Conservation (phyloP, 2,113 vertebrate species). For the Ploceus nigricollis region DNA sequence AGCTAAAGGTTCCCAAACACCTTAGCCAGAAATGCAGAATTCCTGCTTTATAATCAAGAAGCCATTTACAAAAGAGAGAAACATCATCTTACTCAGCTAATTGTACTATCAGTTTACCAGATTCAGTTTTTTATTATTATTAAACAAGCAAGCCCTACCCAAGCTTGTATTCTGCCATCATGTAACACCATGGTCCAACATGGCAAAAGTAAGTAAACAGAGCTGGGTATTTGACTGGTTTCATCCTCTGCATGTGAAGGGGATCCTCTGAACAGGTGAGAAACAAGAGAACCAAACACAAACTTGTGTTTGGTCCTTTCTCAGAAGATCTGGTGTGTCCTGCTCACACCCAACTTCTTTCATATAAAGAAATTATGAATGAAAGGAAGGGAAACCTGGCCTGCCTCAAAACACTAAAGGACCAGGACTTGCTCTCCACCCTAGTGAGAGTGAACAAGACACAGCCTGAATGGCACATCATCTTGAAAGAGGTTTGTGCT, state of each 20-base stretch:
- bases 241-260: not conserved
- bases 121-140: not conserved
- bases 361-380: not conserved
- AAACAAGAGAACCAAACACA: not conserved
- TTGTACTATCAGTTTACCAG: not conserved
- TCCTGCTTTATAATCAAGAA: not conserved
- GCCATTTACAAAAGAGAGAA: not conserved
- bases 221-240: not conserved
- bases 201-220: not conserved
- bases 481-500: not conserved
- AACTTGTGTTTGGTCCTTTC: accelerated
- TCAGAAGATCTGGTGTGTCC: not conserved
- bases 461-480: not conserved
- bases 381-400: not conserved
- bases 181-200: not conserved
- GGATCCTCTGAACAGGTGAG: not conserved
- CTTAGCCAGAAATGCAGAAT: not conserved
- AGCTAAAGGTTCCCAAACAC: not conserved
- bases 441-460: not conserved
- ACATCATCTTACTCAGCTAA: not conserved
- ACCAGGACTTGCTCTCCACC: not conserved
- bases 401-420: not conserved
- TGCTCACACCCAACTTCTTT: not conserved
- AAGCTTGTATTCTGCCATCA: not conserved
- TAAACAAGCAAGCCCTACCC: not conserved